phyloP scores from a whole-genome alignment of 2,888 invertebrate species.

The Scelioninae gen. 2 region DNA sequence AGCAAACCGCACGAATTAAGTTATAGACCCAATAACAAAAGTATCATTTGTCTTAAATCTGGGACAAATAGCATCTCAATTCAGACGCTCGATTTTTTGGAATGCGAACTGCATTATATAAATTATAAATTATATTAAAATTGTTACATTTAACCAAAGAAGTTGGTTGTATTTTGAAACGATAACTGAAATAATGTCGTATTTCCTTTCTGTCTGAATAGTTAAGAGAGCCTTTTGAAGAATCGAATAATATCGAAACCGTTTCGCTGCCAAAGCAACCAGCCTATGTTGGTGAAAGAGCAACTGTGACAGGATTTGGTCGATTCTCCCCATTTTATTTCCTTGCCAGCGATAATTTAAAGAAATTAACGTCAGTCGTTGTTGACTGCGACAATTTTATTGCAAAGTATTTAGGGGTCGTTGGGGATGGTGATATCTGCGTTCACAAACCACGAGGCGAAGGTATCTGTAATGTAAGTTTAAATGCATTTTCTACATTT shows the following conservation, averaged over 20 bases:
- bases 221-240: slow-evolving; percentile 23
- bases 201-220: background rate
- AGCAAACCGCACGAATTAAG: no score
- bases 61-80: no score
- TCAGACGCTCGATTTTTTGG: no score
- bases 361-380: slow-evolving; percentile 6
- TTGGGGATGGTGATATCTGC: slow-evolving; percentile 31
- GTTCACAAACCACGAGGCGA: slow-evolving; percentile 11
- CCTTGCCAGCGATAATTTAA: slow-evolving; percentile 9
- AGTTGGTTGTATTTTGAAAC: no score
- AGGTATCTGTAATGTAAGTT: slow-evolving; percentile 35
- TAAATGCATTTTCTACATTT: background rate
- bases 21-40: no score
- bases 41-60: no score
- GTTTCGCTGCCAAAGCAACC: slow-evolving; percentile 18
- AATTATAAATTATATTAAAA: no score
- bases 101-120: no score
- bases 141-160: no score
- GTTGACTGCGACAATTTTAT: slow-evolving; percentile 6
- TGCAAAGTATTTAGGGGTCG: slow-evolving; percentile 14
- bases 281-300: slow-evolving; percentile 1
- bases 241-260: slow-evolving; percentile 16
- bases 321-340: slow-evolving; percentile 5
- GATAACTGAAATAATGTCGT: no score
- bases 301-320: slow-evolving; percentile 27